phyloP scores from a whole-genome alignment of 2,888 invertebrate genomes.

The Leucoptera coffeella region DNA sequence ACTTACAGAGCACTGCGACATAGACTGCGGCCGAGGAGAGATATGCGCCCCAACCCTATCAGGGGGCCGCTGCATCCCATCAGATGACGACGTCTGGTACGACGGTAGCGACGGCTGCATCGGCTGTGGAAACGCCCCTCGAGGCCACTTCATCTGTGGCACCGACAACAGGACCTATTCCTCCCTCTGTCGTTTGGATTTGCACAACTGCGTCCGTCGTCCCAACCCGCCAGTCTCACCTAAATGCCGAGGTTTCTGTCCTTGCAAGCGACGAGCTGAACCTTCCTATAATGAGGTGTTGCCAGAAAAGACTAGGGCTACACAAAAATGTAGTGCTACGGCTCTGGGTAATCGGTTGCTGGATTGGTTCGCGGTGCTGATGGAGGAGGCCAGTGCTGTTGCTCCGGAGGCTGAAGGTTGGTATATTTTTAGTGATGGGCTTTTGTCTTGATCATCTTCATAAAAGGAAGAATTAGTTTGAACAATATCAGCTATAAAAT shows the following conservation, averaged over 20 bases:
- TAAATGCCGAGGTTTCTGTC: constrained; percentile 79
- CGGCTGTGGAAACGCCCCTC: constrained; percentile 12
- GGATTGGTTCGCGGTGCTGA: constrained; percentile 92
- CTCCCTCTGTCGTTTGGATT: constrained; percentile 82
- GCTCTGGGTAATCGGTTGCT: constrained; percentile 86
- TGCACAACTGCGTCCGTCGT: constrained; percentile 88
- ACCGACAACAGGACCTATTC: constrained; percentile 89
- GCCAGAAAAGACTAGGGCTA: background rate
- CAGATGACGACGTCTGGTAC: constrained; percentile 54
- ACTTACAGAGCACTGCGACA: too few relatives aligned
- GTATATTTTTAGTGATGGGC: too few relatives aligned
- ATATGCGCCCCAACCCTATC: too few relatives aligned
- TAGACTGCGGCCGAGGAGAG: too few relatives aligned
- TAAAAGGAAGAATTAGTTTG: too few relatives aligned
- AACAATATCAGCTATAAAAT: too few relatives aligned
- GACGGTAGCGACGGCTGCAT: constrained; percentile 12
- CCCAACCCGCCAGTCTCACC: constrained; percentile 67
- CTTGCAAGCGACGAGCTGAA: constrained; percentile 48
- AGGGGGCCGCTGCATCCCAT: too few relatives aligned
- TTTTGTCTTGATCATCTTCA: too few relatives aligned
- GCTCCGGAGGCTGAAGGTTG: too few relatives aligned
- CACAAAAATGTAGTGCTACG: constrained; percentile 53
- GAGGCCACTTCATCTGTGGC: constrained; percentile 70
- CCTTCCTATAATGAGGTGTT: background rate
- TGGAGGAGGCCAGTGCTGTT: constrained; percentile 69